Conservation (phyloP, 1,140 invertebrate species). For the Macrocentrus cingulum region DNA sequence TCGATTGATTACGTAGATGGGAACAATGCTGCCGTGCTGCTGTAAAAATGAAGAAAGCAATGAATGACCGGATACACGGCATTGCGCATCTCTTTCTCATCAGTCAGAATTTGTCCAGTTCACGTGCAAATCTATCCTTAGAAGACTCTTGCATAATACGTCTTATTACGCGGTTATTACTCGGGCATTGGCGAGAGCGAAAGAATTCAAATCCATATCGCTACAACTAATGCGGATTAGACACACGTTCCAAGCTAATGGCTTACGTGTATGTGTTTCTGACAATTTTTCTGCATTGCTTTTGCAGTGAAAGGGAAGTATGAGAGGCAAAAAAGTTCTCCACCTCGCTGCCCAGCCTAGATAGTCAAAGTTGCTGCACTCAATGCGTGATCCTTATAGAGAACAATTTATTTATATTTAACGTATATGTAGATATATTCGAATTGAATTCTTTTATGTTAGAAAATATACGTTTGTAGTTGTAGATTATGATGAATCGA, state of each 20-base stretch:
- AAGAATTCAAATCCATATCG: too few species aligned
- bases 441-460: too few species aligned
- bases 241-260: conserved; percentile 30
- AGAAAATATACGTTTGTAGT: too few species aligned
- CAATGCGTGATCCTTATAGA: background rate
- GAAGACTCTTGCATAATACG: conserved; percentile 10
- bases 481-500: too few species aligned
- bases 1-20: background rate
- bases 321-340: background rate
- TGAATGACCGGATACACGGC: conserved; percentile 47
- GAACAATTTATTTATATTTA: background rate
- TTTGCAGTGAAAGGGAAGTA: conserved; percentile 32
- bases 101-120: background rate
- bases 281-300: conserved; percentile 21
- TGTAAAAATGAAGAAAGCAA: background rate
- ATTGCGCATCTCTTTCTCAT: conserved; percentile 35
- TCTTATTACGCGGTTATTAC: background rate
- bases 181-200: background rate
- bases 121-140: background rate
- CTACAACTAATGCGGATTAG: too few species aligned
- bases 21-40: conserved; percentile 3
- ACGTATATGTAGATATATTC: too few species aligned
- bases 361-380: background rate
- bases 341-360: background rate
- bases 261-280: conserved; percentile 12